Conservation (phyloP, 1,140 invertebrate genomes). For the Coenobita brevimanus region DNA sequence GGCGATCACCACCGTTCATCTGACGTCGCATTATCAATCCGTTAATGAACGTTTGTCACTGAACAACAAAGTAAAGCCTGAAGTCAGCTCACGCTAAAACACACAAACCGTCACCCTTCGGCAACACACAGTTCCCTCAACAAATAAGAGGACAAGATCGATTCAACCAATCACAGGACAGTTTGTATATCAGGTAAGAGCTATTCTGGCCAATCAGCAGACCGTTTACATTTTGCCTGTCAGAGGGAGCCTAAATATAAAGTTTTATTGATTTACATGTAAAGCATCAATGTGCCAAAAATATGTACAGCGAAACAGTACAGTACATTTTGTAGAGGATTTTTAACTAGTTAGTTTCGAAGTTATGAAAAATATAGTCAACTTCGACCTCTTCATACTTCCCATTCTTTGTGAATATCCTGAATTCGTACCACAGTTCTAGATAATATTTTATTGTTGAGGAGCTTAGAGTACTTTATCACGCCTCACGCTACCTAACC, state of each 20-base stretch:
- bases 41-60: not conserved
- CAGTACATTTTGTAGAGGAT: too few relatives aligned
- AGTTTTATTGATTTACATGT: constrained; percentile 28
- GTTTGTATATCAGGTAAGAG: not conserved
- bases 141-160: constrained; percentile 30
- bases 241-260: constrained; percentile 18
- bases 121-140: not conserved
- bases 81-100: not conserved
- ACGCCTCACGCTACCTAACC: too few relatives aligned
- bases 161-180: constrained; percentile 36
- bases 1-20: constrained; percentile 19
- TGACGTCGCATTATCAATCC: constrained; percentile 32
- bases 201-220: constrained; percentile 20
- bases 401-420: too few relatives aligned
- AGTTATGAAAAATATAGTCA: too few relatives aligned
- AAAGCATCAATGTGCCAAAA: too few relatives aligned
- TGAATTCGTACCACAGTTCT: too few relatives aligned
- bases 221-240: not conserved
- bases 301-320: too few relatives aligned
- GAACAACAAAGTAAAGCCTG: not conserved
- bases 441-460: too few relatives aligned
- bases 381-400: too few relatives aligned
- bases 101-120: not conserved
- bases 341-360: too few relatives aligned
- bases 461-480: too few relatives aligned